These are phyloP conservation scores for Peromyscus attwateri DNA, from an alignment of 2,797 vertebrate species.

Conservation along the genomic window DNA sequence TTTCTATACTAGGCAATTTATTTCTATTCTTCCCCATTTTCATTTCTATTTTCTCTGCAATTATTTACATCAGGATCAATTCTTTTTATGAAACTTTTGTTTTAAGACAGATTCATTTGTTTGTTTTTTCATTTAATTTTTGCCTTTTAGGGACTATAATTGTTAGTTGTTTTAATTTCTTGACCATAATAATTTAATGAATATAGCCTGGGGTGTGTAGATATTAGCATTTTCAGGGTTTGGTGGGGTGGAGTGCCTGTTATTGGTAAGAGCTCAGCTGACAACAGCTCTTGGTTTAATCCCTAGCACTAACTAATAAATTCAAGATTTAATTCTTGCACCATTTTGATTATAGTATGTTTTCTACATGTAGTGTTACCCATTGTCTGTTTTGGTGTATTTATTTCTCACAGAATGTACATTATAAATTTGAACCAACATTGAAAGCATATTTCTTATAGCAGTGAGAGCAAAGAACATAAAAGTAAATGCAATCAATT, in stretches of 20 bases:
- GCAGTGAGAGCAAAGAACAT: not conserved
- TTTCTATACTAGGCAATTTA: conserved; percentile 19
- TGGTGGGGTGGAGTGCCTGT: too few species aligned
- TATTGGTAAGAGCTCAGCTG: not conserved
- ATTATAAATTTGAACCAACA: not conserved
- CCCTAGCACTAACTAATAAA: not conserved
- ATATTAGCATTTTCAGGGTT: not conserved
- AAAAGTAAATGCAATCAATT: not conserved
- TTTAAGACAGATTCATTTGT: not conserved
- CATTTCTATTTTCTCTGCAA: conserved; percentile 58
- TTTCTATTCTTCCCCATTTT: conserved; percentile 32
- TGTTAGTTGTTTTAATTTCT: not conserved
- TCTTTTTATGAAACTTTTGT: conserved; percentile 40
- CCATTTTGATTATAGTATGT: not conserved
- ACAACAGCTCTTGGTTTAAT: not conserved
- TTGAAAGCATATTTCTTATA: not conserved
- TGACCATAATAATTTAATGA: not conserved
- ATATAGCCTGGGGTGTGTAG: not conserved
- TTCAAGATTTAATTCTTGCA: not conserved
- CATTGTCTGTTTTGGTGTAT: not conserved
- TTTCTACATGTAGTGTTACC: not conserved
- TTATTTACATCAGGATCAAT: not conserved
- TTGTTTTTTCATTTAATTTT: conserved; percentile 28
- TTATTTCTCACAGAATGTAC: not conserved
- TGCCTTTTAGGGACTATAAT: not conserved